Evolutionary conservation across 2,797 vertebrate genomes (phyloP).

Genomic region (Takifugu rubripes): DNA sequence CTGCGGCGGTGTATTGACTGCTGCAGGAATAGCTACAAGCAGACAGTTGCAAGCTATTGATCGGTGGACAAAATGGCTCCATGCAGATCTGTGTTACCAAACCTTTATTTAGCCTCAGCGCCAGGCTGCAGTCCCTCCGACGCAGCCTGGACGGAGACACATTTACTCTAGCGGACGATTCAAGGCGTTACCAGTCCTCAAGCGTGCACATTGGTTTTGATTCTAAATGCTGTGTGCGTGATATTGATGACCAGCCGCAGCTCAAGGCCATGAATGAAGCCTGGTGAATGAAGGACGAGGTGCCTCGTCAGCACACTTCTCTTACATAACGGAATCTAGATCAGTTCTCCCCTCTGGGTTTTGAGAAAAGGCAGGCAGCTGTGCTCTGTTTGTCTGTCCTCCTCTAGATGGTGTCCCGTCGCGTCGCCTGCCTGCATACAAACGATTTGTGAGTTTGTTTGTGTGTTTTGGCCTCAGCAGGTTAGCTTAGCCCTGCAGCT

Average conservation of each 20-base stretch:
- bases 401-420: slow-evolving; percentile 58
- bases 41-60: slow-evolving; percentile 53
- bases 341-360: slow-evolving; percentile 24
- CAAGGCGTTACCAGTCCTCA: too few species aligned
- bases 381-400: slow-evolving; percentile 75
- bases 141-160: not conserved
- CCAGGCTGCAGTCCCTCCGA: slow-evolving; percentile 6
- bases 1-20: slow-evolving; percentile 70
- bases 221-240: too few species aligned
- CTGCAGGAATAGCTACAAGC: slow-evolving; percentile 68
- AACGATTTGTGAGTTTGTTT: slow-evolving; percentile 72
- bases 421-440: slow-evolving; percentile 65
- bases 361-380: slow-evolving; percentile 72
- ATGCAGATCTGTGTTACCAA: slow-evolving; percentile 48
- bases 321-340: slow-evolving; percentile 48
- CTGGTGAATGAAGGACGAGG: slow-evolving; percentile 17
- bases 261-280: slow-evolving; percentile 4
- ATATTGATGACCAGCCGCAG: too few species aligned
- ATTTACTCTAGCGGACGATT: not conserved
- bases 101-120: slow-evolving; percentile 47
- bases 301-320: slow-evolving; percentile 21
- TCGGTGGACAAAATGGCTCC: slow-evolving; percentile 66
- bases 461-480: slow-evolving; percentile 76
- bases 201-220: too few species aligned
- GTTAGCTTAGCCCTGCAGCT: slow-evolving; percentile 71